Conservation (phyloP, 53 echinoderm and acorn worm species). For the Apostichopus leukothele region DNA sequence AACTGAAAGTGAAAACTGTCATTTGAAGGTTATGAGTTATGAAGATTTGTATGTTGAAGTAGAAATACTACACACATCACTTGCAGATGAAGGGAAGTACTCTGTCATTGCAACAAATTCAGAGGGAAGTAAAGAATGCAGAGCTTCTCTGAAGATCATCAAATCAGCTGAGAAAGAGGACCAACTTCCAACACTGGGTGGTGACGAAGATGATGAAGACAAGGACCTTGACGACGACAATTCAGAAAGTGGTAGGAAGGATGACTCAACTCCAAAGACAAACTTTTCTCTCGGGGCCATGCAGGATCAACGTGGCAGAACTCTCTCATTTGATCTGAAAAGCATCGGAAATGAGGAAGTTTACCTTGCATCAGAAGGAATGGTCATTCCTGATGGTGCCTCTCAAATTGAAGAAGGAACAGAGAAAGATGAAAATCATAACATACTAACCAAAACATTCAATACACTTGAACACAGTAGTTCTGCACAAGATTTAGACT, state of each 20-base stretch:
- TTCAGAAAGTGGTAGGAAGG: constrained; percentile 16
- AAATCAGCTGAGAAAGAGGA: constrained; percentile 24
- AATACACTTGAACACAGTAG: neutral
- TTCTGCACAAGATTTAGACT: neutral
- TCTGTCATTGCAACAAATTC: constrained; percentile 61
- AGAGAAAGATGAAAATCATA: neutral
- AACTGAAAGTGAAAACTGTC: constrained; percentile 49
- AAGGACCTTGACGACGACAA: constrained; percentile 38
- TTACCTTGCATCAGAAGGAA: neutral
- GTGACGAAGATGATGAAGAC: constrained; percentile 2
- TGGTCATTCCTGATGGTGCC: neutral
- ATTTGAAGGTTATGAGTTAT: constrained; percentile 59
- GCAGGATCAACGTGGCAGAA: constrained; percentile 15
- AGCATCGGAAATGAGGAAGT: constrained; percentile 32
- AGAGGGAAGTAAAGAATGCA: constrained; percentile 62
- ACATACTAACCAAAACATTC: neutral
- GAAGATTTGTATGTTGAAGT: constrained; percentile 72
- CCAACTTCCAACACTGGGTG: constrained; percentile 23
- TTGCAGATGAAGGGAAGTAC: constrained; percentile 76
- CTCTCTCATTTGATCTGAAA: constrained; percentile 21
- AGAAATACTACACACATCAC: constrained; percentile 62
- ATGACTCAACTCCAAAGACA: constrained; percentile 26
- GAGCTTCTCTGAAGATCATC: constrained; percentile 62
- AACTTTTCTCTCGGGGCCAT: neutral
- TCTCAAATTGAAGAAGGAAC: neutral